Evolutionary conservation across 2,797 vertebrate genomes (phyloP), one percentile per base, ranked within the genome.

Genomic region (Emydoidea blandingii): DNA sequence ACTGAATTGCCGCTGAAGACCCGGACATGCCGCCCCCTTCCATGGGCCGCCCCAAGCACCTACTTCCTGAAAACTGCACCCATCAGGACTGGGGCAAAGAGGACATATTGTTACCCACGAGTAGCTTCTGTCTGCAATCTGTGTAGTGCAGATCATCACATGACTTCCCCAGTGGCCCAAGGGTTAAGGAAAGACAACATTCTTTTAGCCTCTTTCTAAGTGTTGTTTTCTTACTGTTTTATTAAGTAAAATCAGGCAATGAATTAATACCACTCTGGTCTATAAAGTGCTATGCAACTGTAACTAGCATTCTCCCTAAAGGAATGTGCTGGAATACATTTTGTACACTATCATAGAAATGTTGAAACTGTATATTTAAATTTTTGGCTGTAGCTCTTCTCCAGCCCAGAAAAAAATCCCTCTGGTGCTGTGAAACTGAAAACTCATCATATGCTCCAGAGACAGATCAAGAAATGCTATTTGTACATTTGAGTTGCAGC

Each of bases 281-380:
- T 62, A 56, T 90, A 86, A 89, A 90, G 62, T 37, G 27, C 89
- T 83, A 34, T 91, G 82, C 95, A 86, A 88, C 83, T 93, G 94
- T 91, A 84, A 79, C 85, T 85, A 50, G 8, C 96, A 85, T 92
- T 68, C 83, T 93, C 83, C 89, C 94, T 44, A 27, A 94, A 79
- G 81, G 86, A 76, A 84, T 80, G 8, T 49, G 49, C 89, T 94
- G 93, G 50, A 0, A 0, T 84, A 56, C 85, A 31, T 83, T 95
- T 94, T 83, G 88, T 74, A 83, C 54, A 53, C 79, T 83, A 93
- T 95, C 95, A 95, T 94, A 90, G 90, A 94, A 89, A 49, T 72
- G 87, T 76, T 93, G 87, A 94, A 96, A 62, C 88, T 68, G 9
- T 72, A 81, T 96, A 90, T 82, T 90, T 91, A 85, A 83, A 59